Evolutionary conservation across 2,797 vertebrate species (phyloP).

Genomic region (Eulemur coronatus): DNA sequence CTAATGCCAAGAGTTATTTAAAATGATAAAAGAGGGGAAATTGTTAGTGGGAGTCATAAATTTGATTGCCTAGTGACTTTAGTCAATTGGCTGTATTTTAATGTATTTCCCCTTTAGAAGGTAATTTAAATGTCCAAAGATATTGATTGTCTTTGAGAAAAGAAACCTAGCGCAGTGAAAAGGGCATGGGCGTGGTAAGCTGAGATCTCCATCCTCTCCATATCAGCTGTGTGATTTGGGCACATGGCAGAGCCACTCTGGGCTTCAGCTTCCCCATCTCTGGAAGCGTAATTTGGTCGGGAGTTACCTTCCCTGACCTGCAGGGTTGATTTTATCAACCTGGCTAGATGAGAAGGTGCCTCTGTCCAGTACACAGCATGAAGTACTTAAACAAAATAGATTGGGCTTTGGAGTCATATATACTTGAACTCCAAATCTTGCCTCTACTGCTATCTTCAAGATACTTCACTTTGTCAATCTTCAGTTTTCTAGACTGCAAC

Average conservation of each 20-base stretch:
- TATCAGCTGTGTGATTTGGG: neutral
- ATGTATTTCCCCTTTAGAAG: neutral
- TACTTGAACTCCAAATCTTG: neutral
- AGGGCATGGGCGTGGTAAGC: neutral
- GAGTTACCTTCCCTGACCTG: neutral
- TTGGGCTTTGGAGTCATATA: neutral
- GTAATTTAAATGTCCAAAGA: slow-evolving; percentile 10
- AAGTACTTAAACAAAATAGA: neutral
- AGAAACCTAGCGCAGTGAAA: neutral
- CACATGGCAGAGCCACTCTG: neutral
- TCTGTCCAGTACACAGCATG: neutral
- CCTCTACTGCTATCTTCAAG: neutral
- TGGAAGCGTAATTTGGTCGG: neutral
- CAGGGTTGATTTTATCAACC: neutral
- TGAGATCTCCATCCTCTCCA: neutral
- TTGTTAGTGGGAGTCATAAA: neutral
- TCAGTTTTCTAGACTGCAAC: neutral
- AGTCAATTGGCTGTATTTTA: neutral
- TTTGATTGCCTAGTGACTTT: neutral
- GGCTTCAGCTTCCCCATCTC: neutral
- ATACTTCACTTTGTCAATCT: neutral
- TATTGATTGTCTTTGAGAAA: neutral
- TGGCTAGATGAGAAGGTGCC: neutral
- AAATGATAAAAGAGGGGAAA: slow-evolving; percentile 37
- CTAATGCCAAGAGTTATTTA: slow-evolving; percentile 39